Evolutionary conservation across 2,113 vertebrate genomes (phyloP).

Genomic region (Hippopotamus amphibius): DNA sequence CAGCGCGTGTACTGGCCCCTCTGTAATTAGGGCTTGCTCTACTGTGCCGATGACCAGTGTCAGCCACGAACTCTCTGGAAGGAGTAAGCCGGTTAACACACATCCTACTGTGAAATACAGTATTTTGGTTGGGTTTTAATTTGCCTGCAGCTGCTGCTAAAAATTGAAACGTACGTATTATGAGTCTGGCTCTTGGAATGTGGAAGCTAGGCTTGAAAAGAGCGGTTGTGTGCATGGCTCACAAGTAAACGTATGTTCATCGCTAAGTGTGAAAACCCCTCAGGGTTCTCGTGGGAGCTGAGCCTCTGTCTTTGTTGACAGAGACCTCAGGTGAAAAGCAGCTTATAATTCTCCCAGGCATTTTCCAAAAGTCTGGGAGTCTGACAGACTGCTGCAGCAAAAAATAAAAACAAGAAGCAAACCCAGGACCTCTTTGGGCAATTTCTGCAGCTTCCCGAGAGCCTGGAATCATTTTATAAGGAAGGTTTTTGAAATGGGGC

Average conservation of each 20-base stretch:
- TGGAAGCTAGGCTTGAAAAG: not conserved
- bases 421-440: not conserved
- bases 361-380: not conserved
- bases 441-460: not conserved
- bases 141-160: slow-evolving; percentile 34
- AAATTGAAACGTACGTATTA: not conserved
- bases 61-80: not conserved
- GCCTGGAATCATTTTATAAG: not conserved
- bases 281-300: not conserved
- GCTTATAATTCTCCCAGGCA: not conserved
- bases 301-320: not conserved
- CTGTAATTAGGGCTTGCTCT: slow-evolving; percentile 60
- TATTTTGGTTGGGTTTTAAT: slow-evolving; percentile 48
- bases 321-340: not conserved
- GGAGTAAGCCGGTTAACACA: not conserved
- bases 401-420: not conserved
- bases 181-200: not conserved
- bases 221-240: not conserved
- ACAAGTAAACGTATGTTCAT: not conserved
- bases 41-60: slow-evolving; percentile 35
- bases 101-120: not conserved
- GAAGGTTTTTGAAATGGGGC: not conserved
- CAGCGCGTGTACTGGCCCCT: not conserved
- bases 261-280: not conserved
- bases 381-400: not conserved